Percentiles rank a stretch among this genome's conserved stretches.
Conservation (phyloP, 2,113 vertebrate species). For the Cyanoliseus patagonus region DNA sequence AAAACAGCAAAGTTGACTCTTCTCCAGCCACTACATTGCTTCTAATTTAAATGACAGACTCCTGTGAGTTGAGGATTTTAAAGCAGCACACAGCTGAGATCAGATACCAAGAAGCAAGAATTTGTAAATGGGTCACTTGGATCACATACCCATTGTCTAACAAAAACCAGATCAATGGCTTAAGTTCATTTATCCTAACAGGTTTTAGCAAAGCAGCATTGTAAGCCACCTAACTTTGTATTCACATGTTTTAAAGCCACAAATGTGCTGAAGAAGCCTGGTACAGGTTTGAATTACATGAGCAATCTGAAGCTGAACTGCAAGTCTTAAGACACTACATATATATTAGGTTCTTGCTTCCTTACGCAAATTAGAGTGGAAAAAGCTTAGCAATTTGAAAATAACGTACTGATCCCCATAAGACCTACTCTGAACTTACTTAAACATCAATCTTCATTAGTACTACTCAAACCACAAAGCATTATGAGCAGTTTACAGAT, state of each 20-base stretch:
- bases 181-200: background rate
- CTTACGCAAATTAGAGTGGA: background rate
- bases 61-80: background rate
- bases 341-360: background rate
- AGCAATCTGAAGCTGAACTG: background rate
- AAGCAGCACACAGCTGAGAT: background rate
- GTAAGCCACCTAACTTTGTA: background rate
- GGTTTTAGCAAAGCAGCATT: background rate
- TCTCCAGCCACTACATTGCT: background rate
- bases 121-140: background rate
- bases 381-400: background rate
- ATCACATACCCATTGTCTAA: background rate
- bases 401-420: background rate
- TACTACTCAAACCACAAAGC: background rate
- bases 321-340: fast-evolving
- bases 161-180: background rate
- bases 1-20: background rate
- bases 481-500: background rate
- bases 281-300: background rate
- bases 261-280: background rate
- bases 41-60: background rate
- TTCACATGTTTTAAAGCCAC: background rate
- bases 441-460: background rate
- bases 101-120: background rate
- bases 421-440: background rate